Base-by-base conservation (phyloP, 2,113 vertebrate genomes). In the Cyprinodon brontotheroides region DNA sequence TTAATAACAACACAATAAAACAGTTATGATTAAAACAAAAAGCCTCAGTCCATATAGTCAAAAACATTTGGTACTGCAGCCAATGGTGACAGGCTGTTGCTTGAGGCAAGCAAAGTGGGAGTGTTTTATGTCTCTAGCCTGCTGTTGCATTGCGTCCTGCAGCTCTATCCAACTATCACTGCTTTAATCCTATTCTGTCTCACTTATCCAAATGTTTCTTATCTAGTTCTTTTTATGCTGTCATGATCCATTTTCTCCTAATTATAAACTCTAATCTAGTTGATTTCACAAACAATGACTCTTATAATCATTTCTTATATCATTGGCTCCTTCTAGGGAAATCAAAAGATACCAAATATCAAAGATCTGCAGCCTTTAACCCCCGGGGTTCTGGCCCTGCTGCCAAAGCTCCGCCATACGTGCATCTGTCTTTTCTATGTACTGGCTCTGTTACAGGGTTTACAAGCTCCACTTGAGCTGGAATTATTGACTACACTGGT, bases 211-310 rank as follows among this genome's bases (percentile, higher is more conserved):
- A 74, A 80, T 77, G 57, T 11, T 20, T 75, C 79, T 81, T 84
- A 87, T 91, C 86, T 50, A 20, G 60, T 68, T 65, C 65, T 37
- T 79, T 75, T 85, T 73, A 74, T 82, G 80, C 50, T 79, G 61
- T 20, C 38, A 68, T 81, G 45, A 78, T 84, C 68, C 45, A 61
- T 17, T 77, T 47, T 77, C 72, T 65, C 59, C 81, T 81, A 72
- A 77, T 83, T 78, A 76, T 5, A 70, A 80, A 64, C 41, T 74
- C 61, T 84, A 80, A 82, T 85, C 78, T 41, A 53, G 45, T 80
- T 60, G 40, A 68, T 68, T 81, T 62, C 64, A 82, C 85, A 83
- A 78, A 47, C 76, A 5, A 4, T 67, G 61, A 74, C 80, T 67
- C 75, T 84, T 87, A 85, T 89, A 66, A 37, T 41, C 61, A 29